phyloP scores from a whole-genome alignment of 2,797 vertebrate genomes.

The Gorsachius magnificus region DNA sequence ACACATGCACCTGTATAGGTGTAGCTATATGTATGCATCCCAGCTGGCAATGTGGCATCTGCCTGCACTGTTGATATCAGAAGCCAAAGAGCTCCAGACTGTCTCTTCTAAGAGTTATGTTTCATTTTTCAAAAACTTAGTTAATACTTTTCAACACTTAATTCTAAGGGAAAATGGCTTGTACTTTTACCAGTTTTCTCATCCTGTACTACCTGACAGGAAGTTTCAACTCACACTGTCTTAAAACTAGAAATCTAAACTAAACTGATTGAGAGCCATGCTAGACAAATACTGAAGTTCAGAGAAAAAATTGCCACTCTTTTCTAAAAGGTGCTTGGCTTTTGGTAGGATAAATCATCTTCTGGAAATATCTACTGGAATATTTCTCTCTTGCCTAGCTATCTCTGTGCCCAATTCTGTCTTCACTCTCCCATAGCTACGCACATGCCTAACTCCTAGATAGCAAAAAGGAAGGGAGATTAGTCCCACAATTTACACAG shows the following conservation, averaged over 20 bases:
- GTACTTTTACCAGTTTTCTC: neutral
- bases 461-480: neutral
- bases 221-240: neutral
- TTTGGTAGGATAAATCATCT: neutral
- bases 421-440: neutral
- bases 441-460: neutral
- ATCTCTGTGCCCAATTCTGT: neutral
- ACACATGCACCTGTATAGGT: neutral
- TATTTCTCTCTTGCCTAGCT: neutral
- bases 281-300: neutral
- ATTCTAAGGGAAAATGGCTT: neutral
- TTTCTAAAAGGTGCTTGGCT: fast-evolving
- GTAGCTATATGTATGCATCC: neutral
- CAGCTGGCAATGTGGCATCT: neutral
- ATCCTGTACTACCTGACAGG: neutral
- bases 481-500: neutral
- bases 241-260: neutral
- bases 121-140: neutral
- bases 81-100: neutral
- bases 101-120: neutral
- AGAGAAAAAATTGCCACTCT: neutral
- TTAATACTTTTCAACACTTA: neutral
- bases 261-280: neutral
- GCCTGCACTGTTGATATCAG: neutral
- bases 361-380: neutral